A percentile compares a stretch with the other conserved stretches of the same genome.
phyloP scores from a whole-genome alignment of 2,797 vertebrate genomes.

The Clamator glandarius region DNA sequence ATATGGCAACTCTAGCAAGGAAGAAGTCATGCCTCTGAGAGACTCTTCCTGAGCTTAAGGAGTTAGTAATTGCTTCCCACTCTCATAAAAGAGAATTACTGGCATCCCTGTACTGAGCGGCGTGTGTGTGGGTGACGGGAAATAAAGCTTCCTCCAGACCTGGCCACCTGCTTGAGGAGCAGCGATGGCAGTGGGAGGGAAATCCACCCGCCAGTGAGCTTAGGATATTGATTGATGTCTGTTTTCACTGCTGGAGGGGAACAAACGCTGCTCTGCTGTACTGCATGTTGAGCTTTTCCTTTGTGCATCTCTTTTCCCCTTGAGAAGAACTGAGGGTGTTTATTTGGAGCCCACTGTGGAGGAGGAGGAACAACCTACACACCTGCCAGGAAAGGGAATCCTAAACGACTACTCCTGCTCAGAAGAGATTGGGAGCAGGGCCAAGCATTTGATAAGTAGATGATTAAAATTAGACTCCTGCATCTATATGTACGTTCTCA shows the following conservation, averaged over 20 bases:
- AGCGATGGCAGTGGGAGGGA: background rate
- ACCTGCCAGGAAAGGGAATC: conserved; percentile 69
- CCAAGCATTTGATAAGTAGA: conserved; percentile 38
- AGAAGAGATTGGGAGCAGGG: conserved; percentile 33
- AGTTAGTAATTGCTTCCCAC: conserved; percentile 5
- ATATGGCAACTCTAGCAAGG: background rate
- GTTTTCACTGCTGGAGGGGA: background rate
- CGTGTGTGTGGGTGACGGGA: background rate
- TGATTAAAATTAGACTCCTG: conserved; percentile 61
- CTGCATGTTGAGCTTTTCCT: background rate
- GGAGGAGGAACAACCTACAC: conserved; percentile 30
- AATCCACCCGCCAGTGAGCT: background rate
- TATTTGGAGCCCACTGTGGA: background rate
- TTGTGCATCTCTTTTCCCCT: background rate
- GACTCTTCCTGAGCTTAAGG: background rate
- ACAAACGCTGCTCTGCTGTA: background rate
- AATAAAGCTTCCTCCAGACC: conserved; percentile 37
- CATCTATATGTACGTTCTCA: background rate
- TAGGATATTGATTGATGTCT: background rate
- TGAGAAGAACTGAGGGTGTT: background rate
- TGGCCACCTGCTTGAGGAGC: conserved; percentile 33
- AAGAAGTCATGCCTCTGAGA: conserved; percentile 24
- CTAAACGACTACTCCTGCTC: conserved; percentile 39
- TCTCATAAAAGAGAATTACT: background rate
- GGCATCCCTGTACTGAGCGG: background rate